These are phyloP conservation scores for Rhinolophus ferrumequinum DNA, from an alignment of 2,113 vertebrate species.

Conservation along the genomic window DNA sequence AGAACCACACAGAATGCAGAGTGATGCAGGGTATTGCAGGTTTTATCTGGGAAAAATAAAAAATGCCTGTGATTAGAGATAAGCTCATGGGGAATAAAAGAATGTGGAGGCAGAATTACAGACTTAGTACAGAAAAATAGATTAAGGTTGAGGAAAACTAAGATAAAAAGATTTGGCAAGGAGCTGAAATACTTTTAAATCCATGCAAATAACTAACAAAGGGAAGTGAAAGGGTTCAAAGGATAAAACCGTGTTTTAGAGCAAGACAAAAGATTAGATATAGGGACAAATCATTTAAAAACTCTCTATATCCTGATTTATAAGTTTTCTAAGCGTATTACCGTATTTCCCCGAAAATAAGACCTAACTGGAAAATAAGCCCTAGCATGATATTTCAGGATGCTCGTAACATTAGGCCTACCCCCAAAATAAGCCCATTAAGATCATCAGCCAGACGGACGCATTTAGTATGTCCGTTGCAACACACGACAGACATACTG, in stretches of 20 bases:
- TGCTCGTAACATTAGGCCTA: too few species aligned
- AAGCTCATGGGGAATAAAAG: slow-evolving; percentile 38
- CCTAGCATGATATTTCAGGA: too few species aligned
- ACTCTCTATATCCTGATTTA: not conserved
- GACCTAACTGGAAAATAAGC: too few species aligned
- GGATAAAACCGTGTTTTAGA: slow-evolving; percentile 34
- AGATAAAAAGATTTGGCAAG: slow-evolving; percentile 46
- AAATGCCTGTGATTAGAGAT: slow-evolving; percentile 56
- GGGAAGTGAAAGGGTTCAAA: not conserved
- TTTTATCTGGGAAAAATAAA: not conserved
- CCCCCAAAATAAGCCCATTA: too few species aligned
- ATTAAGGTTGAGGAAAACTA: slow-evolving; percentile 52
- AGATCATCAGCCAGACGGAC: too few species aligned
- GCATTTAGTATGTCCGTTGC: too few species aligned
- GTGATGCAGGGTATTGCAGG: not conserved
- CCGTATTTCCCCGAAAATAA: too few species aligned
- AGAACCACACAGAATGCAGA: not conserved
- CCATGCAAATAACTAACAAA: slow-evolving; percentile 36
- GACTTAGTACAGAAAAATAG: slow-evolving; percentile 47
- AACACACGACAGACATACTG: too few species aligned
- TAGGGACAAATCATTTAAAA: not conserved
- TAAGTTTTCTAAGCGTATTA: not conserved
- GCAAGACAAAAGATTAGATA: slow-evolving; percentile 20
- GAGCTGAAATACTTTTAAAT: slow-evolving; percentile 39
- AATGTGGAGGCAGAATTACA: slow-evolving; percentile 25